Percentiles rank a stretch among this genome's conserved stretches.
Evolutionary conservation across 1,140 invertebrate species (phyloP).

Genomic region (Drosophila rufa): DNA sequence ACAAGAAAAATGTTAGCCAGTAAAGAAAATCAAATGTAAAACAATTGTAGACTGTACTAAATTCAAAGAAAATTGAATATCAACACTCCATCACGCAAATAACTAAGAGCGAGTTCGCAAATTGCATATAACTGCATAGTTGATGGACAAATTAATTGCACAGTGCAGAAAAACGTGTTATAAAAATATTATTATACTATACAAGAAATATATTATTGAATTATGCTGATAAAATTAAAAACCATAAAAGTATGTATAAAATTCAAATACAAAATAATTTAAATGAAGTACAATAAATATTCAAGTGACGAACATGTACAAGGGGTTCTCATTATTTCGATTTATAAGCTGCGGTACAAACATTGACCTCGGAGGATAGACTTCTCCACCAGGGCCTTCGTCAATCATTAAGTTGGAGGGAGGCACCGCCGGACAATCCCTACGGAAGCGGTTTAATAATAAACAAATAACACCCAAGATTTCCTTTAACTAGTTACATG

Average conservation of each 20-base stretch:
- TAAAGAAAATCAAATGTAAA: slow-evolving; percentile 55
- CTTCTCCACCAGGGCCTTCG: too few relatives aligned
- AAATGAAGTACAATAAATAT: slow-evolving; percentile 68
- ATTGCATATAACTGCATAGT: slow-evolving; percentile 26
- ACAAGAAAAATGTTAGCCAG: slow-evolving; percentile 45
- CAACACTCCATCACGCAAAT: slow-evolving; percentile 47
- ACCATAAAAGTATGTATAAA: slow-evolving; percentile 51
- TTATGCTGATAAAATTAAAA: slow-evolving; percentile 62
- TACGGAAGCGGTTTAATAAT: too few relatives aligned
- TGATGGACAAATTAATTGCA: slow-evolving; percentile 52
- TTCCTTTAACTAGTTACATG: too few relatives aligned
- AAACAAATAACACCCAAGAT: too few relatives aligned
- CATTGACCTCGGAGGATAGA: too few relatives aligned
- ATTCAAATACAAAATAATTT: slow-evolving; percentile 61
- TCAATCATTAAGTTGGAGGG: too few relatives aligned
- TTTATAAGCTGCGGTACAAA: too few relatives aligned
- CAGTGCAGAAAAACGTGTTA: slow-evolving; percentile 56
- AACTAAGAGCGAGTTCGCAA: slow-evolving; percentile 32
- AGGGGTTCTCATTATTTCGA: neutral
- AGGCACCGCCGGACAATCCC: too few relatives aligned
- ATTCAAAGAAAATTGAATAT: slow-evolving; percentile 49
- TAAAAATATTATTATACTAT: slow-evolving; percentile 58
- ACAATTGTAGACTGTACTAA: slow-evolving; percentile 54
- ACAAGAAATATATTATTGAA: slow-evolving; percentile 59
- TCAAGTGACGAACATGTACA: slow-evolving; percentile 58